phyloP scores from a whole-genome alignment of 2,888 invertebrate genomes.

The Acrobasis suavella region DNA sequence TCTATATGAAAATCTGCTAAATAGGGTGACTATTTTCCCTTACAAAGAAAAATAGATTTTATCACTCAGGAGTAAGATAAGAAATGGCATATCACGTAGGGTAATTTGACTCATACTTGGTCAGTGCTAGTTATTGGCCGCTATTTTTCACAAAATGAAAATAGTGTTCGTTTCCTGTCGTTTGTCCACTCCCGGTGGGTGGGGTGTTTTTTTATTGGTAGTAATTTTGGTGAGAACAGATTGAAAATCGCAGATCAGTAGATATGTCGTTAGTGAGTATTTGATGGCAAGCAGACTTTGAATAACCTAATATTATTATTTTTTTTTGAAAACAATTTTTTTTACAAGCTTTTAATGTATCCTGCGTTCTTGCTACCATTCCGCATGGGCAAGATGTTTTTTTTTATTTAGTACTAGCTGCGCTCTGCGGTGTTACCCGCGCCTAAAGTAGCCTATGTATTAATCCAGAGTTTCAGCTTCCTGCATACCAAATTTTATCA shows the following conservation, averaged over 20 bases:
- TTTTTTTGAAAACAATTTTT: too few relatives aligned
- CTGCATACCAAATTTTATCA: too few relatives aligned
- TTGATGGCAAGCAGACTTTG: neutral
- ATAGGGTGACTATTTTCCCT: constrained; percentile 20
- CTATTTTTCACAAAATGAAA: constrained; percentile 65
- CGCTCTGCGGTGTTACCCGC: too few relatives aligned
- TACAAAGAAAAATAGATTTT: constrained; percentile 27
- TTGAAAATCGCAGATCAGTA: constrained; percentile 8
- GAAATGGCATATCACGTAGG: constrained; percentile 10
- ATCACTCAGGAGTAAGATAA: neutral
- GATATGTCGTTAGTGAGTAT: neutral
- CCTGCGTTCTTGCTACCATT: too few relatives aligned
- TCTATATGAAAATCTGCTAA: constrained; percentile 31
- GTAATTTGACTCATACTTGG: constrained; percentile 25
- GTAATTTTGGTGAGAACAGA: constrained; percentile 38
- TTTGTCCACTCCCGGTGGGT: constrained; percentile 42
- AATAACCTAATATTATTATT: neutral
- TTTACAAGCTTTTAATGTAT: too few relatives aligned
- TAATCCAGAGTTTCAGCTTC: too few relatives aligned
- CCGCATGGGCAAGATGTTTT: too few relatives aligned
- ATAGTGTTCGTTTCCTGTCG: constrained; percentile 53
- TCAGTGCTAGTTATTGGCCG: constrained; percentile 45
- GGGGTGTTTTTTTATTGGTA: constrained; percentile 41
- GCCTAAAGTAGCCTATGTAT: too few relatives aligned
- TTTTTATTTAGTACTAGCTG: too few relatives aligned